Percentiles rank a stretch among this genome's conserved stretches.
These are phyloP conservation scores for Perizoma affinitatum DNA, from an alignment of 2,888 invertebrate genomes.

Conservation along the genomic window DNA sequence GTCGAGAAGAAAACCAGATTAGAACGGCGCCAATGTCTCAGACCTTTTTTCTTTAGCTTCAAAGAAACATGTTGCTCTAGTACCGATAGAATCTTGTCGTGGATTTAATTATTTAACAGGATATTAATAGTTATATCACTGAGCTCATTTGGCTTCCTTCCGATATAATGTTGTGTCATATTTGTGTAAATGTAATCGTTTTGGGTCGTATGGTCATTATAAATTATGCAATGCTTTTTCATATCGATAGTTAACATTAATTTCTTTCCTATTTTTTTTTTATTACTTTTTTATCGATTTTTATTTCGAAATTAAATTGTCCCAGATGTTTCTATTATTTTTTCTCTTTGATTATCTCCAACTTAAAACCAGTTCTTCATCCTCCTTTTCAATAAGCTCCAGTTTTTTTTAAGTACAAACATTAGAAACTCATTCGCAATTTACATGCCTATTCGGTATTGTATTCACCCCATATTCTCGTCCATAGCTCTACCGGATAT, in stretches of 20 bases:
- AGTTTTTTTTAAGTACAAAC: constrained; percentile 3
- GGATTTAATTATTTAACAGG: constrained; percentile 39
- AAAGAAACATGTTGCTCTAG: constrained; percentile 22
- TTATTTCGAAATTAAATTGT: too few species aligned
- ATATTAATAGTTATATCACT: constrained; percentile 35
- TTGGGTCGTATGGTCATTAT: constrained; percentile 25
- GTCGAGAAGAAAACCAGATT: constrained; percentile 34
- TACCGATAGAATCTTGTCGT: constrained; percentile 32
- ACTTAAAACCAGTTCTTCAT: neutral
- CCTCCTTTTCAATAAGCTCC: constrained; percentile 1
- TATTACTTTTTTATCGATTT: too few species aligned
- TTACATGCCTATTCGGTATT: constrained; percentile 31
- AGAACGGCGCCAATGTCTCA: constrained; percentile 21
- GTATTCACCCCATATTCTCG: constrained; percentile 58
- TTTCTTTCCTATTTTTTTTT: constrained; percentile 14
- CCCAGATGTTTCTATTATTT: too few species aligned
- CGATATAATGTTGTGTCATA: constrained; percentile 35
- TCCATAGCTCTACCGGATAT: constrained; percentile 69
- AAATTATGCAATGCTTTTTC: constrained; percentile 28
- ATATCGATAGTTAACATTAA: constrained; percentile 13
- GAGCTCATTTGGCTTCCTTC: constrained; percentile 31
- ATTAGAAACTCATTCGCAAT: constrained; percentile 25
- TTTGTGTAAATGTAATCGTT: constrained; percentile 22
- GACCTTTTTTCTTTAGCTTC: constrained; percentile 13
- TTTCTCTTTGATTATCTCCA: too few species aligned